Evolutionary conservation across 2,888 invertebrate genomes (phyloP), one percentile per base, ranked within the genome.

Genomic region (Lamellibrachia satsuma): DNA sequence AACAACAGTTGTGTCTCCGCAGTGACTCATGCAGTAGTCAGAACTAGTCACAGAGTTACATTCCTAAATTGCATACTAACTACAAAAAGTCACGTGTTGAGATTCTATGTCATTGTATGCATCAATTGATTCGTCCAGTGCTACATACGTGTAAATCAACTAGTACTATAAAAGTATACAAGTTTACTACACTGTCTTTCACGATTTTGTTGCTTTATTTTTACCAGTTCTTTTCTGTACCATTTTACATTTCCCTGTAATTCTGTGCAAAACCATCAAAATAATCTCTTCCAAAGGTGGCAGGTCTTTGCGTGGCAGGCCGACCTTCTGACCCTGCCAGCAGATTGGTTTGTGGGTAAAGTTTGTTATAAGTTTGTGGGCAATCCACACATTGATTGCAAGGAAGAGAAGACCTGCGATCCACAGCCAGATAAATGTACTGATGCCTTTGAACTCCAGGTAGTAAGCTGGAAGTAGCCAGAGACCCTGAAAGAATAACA

Each of bases 401-500:
- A 99, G 98, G 96, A 99, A 99, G 3, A 98, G 96, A 6, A 98
- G 97, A 90, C 99, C 97, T 94, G 98, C 98, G 15, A 98, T 95
- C 98, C 99, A 99, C 95, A 99, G 97, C 94, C 97, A 97, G 90
- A 98, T 96, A 96, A 98, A 99, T 0, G 98, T 98, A 96, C 99
- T 98, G 94, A 97, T 97, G 9, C 98, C 98, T 95, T 98, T 97
- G 96, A 99, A 99, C 96, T 99, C 99, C 75, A 99, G 97, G 91
- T 98, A 97, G 97, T 99, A 99, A 0, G 99, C 99, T 90, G 98
- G 98, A 90, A 98, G 97, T 11, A 99, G 97, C 99, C 99, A 99
- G 0, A 98, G 96, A 0, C 97, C 97, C 97, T 99, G 99, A 57
- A 95, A 95, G 52, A 91, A 91, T 91, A 91, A 75, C 75, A 75